phyloP scores from a whole-genome alignment of 2,888 invertebrate species.

The Ecdyonurus torrentis region DNA sequence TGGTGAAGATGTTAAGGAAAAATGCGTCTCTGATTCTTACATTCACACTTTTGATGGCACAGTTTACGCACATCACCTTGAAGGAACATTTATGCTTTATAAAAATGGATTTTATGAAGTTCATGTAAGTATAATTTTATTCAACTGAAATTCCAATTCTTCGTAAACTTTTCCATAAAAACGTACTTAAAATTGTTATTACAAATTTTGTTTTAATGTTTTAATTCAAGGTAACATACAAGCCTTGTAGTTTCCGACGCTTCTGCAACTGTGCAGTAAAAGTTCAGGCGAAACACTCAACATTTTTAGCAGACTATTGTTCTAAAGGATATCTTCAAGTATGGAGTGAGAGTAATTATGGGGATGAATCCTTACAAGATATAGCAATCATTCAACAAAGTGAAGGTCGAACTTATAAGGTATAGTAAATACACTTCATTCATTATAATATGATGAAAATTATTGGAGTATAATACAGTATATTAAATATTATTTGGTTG shows the following conservation, averaged over 20 bases:
- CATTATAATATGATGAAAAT: too few relatives aligned
- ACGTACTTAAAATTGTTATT: not conserved
- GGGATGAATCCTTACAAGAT: conserved; percentile 7
- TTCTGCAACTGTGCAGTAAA: conserved; percentile 11
- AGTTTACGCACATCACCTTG: conserved; percentile 14
- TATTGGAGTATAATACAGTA: too few relatives aligned
- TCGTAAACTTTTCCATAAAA: not conserved
- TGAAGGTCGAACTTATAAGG: conserved; percentile 11
- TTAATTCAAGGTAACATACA: conserved; percentile 6
- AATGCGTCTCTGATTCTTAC: conserved; percentile 14
- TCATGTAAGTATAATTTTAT: conserved; percentile 11
- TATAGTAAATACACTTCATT: not conserved
- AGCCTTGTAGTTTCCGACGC: conserved; percentile 8
- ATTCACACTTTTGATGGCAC: conserved; percentile 18
- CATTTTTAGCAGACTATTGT: conserved; percentile 10
- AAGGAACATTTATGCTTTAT: conserved; percentile 18
- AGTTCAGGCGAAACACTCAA: conserved; percentile 7
- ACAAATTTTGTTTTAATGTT: not conserved
- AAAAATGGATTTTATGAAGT: conserved; percentile 17
- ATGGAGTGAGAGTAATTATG: conserved; percentile 8
- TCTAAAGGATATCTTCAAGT: conserved; percentile 10
- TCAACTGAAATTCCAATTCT: not conserved
- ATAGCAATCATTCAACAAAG: conserved; percentile 9
- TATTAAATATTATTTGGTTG: not conserved
- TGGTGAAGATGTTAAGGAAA: conserved; percentile 16